Evolutionary conservation across 2,888 invertebrate species (phyloP).

Genomic region (Pandemis cinnamomeana): DNA sequence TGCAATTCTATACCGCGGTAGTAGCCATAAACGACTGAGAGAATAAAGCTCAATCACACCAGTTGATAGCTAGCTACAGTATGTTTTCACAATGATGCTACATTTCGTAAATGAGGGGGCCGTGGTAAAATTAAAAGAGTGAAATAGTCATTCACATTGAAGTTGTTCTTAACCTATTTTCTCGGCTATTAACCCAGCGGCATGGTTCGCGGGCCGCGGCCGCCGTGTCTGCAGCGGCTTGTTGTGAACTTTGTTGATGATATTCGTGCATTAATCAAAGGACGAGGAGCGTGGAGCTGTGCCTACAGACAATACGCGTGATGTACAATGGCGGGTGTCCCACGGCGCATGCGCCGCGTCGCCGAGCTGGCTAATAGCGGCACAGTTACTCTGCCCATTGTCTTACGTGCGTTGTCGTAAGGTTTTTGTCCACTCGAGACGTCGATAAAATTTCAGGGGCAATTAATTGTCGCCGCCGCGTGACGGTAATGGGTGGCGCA

Average conservation of each 20-base stretch:
- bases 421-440: conserved; percentile 68
- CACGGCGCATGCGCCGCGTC: conserved; percentile 52
- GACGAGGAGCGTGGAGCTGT: conserved; percentile 31
- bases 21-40: conserved; percentile 39
- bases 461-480: conserved; percentile 19
- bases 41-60: conserved; percentile 24
- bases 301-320: conserved; percentile 46
- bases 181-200: conserved; percentile 44
- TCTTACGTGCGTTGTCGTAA: conserved; percentile 55
- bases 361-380: conserved; percentile 49
- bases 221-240: conserved; percentile 28
- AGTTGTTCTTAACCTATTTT: conserved; percentile 37
- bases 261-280: conserved; percentile 43
- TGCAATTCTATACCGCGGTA: conserved; percentile 35
- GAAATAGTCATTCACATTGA: conserved; percentile 37
- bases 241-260: conserved; percentile 42
- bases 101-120: conserved; percentile 41
- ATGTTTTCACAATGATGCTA: conserved; percentile 41
- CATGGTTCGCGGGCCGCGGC: conserved; percentile 35
- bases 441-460: conserved; percentile 62
- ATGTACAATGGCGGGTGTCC: conserved; percentile 47
- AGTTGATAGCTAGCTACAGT: conserved; percentile 14
- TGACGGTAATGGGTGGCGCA: conserved; percentile 12
- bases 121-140: conserved; percentile 41
- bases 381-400: conserved; percentile 64